Evolutionary conservation across 2,797 vertebrate genomes (phyloP), one percentile per base, ranked within the genome.

Genomic region (Anguilla megastoma): DNA sequence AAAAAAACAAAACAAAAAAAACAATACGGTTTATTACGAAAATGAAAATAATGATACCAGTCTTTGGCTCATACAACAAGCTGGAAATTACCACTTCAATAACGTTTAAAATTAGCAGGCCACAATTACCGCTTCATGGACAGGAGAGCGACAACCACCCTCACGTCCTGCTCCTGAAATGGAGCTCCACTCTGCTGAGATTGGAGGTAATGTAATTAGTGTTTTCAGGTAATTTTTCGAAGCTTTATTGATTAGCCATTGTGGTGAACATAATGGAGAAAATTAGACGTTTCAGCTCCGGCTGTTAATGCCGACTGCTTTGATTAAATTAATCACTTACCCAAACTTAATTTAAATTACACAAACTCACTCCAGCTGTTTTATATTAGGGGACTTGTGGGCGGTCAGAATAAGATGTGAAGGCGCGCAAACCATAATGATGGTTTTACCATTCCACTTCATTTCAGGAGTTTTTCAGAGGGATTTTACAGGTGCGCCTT

Each of bases 211-310:
- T 48, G n/a, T 86, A 86, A 74, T 86, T 86, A 74, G 63, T 86
- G 85, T 86, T 56, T 79, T 79, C 86, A 79, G 86, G 52, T 79
- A 30, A 87, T 80, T 87, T 69, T 76, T 24, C 30, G 56, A 56
- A 74, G 71, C 48, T 80, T 52, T 33, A 80, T 58, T 87, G 86
- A 87, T 79, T 87, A 80, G 86, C 69, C 50, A 87, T 74, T 86
- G 63, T 86, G 86, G 54, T 76, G 71, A 87, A 56, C 45, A 87
- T 87, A 79, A 80, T 87, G 50, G 86, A 36, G 69, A 79, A 86
- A 87, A 87, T 87, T 18, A 56, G 30, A 87, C 14, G 3, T 74
- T 74, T 52, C 24, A 12, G 33, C 60, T 2, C 36, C 66, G 14
- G n/a, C 71, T 24, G 12, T 79, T 87, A 21, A 27, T 71, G 48